phyloP scores from a whole-genome alignment of 2,797 vertebrate species.

The Mormyrus proboscirostris region DNA sequence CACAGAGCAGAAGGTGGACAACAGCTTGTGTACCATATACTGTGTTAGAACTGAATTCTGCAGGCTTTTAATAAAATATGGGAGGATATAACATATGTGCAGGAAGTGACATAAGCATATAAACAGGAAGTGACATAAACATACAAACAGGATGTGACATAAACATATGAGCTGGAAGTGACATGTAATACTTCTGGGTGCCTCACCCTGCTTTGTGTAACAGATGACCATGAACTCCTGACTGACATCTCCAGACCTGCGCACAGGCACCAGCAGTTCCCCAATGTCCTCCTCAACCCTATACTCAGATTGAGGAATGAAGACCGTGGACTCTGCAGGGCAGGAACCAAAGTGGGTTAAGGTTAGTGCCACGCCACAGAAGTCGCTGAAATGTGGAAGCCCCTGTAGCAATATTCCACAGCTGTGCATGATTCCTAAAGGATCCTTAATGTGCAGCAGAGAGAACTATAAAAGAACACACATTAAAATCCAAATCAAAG shows the following conservation, averaged over 20 bases:
- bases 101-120: not conserved
- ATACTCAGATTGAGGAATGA: constrained; percentile 73
- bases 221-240: constrained; percentile 77
- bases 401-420: not conserved
- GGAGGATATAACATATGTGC: not conserved
- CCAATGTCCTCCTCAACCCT: constrained; percentile 73
- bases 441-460: not conserved
- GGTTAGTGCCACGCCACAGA: not conserved
- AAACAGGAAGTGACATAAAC: not conserved
- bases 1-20: not conserved
- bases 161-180: not conserved
- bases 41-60: not conserved
- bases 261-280: constrained; percentile 72
- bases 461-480: constrained; percentile 11
- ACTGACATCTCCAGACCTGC: constrained; percentile 68
- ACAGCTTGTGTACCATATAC: not conserved
- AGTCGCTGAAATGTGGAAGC: not conserved
- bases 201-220: constrained; percentile 72
- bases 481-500: not conserved
- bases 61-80: not conserved
- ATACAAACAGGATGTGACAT: no score
- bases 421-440: not conserved
- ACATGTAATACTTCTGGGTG: not conserved
- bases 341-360: not conserved
- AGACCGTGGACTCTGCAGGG: constrained; percentile 73